phyloP scores from a whole-genome alignment of 2,113 vertebrate species.

The Laticauda colubrina region DNA sequence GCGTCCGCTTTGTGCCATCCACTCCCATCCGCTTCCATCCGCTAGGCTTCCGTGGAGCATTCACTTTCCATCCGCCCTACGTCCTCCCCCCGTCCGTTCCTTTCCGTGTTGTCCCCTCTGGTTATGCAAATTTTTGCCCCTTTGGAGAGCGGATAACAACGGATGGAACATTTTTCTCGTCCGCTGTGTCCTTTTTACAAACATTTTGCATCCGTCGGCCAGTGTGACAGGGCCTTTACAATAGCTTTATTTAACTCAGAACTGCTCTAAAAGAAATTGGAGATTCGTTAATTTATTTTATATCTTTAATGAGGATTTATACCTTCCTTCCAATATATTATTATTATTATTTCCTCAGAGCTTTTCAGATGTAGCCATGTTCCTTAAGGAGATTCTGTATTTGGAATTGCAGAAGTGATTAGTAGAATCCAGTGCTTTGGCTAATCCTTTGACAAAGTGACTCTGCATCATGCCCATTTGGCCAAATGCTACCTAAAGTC shows the following conservation, averaged over 20 bases:
- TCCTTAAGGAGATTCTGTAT: neutral
- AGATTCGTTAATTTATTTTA: neutral
- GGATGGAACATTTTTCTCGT: no score
- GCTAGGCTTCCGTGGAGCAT: no score
- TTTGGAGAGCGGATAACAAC: no score
- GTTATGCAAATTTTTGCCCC: no score
- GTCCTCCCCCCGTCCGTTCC: no score
- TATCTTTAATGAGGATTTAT: neutral
- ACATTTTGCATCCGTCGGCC: no score
- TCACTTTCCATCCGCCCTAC: no score
- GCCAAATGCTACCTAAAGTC: conserved; percentile 26
- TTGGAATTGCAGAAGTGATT: neutral
- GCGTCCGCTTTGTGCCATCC: no score
- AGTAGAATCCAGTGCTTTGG: neutral
- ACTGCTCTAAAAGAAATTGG: neutral
- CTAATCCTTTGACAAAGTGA: neutral
- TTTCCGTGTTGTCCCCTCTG: no score
- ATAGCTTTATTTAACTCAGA: neutral
- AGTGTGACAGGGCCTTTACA: no score
- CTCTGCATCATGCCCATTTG: conserved; percentile 30
- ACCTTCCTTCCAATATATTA: neutral
- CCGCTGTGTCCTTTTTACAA: no score
- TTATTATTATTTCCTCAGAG: neutral
- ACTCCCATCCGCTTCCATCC: no score
- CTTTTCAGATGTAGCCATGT: neutral